A percentile compares a stretch with the other conserved stretches of the same genome.
phyloP scores from a whole-genome alignment of 2,797 vertebrate genomes.

The Somateria mollissima region DNA sequence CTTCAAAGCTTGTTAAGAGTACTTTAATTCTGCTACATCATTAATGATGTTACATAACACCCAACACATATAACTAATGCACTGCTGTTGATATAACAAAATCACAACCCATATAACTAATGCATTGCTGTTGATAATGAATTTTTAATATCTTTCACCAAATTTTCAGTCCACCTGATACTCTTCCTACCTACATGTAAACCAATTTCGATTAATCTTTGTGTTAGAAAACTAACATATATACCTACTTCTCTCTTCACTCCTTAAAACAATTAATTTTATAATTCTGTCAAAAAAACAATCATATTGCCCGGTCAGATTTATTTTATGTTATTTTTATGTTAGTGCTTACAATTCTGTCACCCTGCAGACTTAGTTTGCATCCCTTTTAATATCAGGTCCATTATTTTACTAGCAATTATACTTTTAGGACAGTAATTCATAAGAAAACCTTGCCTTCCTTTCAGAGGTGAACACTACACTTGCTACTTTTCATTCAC shows the following conservation, averaged over 20 bases:
- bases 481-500: neutral
- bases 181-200: neutral
- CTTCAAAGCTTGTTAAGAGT: slow-evolving; percentile 39
- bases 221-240: neutral
- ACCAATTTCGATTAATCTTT: slow-evolving; percentile 22
- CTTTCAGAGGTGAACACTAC: slow-evolving; percentile 11
- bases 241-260: neutral
- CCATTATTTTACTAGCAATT: slow-evolving; percentile 25
- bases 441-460: neutral
- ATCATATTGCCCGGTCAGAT: slow-evolving; percentile 8
- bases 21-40: neutral
- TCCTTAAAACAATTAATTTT: slow-evolving; percentile 38
- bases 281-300: slow-evolving; percentile 29
- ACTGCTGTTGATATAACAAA: neutral
- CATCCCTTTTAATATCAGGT: slow-evolving; percentile 24
- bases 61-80: neutral
- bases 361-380: neutral
- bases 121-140: neutral
- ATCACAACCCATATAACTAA: neutral
- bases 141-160: neutral
- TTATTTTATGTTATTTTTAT: neutral
- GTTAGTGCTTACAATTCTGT: slow-evolving; percentile 14
- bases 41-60: slow-evolving; percentile 10
- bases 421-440: slow-evolving; percentile 13
- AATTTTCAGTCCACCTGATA: neutral